Base-by-base conservation (phyloP, 2,888 invertebrate species). In the Pterostichus niger region DNA sequence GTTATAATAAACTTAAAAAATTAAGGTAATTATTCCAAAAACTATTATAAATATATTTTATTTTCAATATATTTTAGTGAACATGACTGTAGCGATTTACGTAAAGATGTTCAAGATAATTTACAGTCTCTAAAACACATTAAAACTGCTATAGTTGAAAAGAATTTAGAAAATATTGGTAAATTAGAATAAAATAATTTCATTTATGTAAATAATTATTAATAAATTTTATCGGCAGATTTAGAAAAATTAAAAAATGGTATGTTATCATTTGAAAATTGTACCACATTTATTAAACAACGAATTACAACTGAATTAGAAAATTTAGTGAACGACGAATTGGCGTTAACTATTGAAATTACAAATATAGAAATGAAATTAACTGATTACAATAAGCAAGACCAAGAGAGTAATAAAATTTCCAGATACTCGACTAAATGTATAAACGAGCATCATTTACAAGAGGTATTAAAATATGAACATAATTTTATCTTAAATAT, bases 211-310 rank as follows among this genome's bases (percentile, higher is more conserved):
- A 76, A 40, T 24, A 52, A 40, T 40, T 44, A 17, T 11, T 35
- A 15, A 35, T 17, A 56, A 35, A 17, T 35, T 40, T 78, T 7
- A 17, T 11, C 4, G 75, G 11, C n/a, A 88, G 88, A 88, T 86
- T 85, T 88, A 13, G 86, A 87, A 52, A 84, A 84, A 80, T 87
- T 88, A 61, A 88, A 88, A 86, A 85, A 85, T 59, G 87, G 87
- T 76, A 88, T 89, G 87, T 85, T 87, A 17, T 59, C 84, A 4
- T 85, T 89, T 9, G 87, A 88, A 85, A 87, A 87, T 35, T 87
- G 86, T 64, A 87, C 88, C 77, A 85, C 87, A 71, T 85, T 85
- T 77, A 56, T 87, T 24, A 87, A 87, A 84, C 46, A 84, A 17
- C 84, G 85, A 49, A 85, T 86, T 7, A 86, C 86, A 84, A 44